Base-by-base conservation (phyloP, 2,113 vertebrate genomes). In the Phrynocephalus versicolor region DNA sequence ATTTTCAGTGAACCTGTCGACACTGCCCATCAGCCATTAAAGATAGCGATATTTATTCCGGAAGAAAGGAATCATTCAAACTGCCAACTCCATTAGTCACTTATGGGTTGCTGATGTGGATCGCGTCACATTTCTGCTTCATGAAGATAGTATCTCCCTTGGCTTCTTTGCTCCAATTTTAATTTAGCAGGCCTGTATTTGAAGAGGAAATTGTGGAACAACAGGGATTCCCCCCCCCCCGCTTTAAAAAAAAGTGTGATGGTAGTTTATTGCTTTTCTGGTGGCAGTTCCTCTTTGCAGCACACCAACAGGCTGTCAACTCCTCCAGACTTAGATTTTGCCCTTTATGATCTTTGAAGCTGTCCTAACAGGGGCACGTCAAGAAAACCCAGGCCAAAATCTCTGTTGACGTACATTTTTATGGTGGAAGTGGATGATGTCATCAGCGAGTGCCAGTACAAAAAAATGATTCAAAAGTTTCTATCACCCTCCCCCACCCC, bases 221-320 rank as follows among this genome's bases (percentile, higher is more conserved):
- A 57, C 3, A 91, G 89, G 87, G 90, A 71, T 92, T 95, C 89
- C 89, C 89, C 88, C 88, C 83, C n/a, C n/a, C n/a, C n/a, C n/a
- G n/a, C n/a, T 73, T 86, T 91, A 65, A 18, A 82, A 81, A 78
- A 37, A 9, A 14, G 18, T 39, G 37, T n/a, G n/a, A 73, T 65
- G 75, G 35, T 69, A 93, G 85, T 81, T 65, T 86, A 79, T n/a
- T 1, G 88, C 18, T 84, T 83, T 83, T 85, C 80, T 73, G 45
- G 84, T 94, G 89, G 80, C 82, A 85, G 79, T 91, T 93, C 84
- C 73, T 71, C 51, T 62, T 76, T 35, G 33, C 35, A 69, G 45
- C 45, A 69, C 13, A 6, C 8, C 2, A 8, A 77, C 19, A 37
- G 27, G 33, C 27, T 2, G 1, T 14, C 35, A 81, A 39, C 14